A percentile compares a stretch with the other conserved stretches of the same genome.
phyloP scores from a whole-genome alignment of 2,797 vertebrate species.

The Rhinoraja longicauda region DNA sequence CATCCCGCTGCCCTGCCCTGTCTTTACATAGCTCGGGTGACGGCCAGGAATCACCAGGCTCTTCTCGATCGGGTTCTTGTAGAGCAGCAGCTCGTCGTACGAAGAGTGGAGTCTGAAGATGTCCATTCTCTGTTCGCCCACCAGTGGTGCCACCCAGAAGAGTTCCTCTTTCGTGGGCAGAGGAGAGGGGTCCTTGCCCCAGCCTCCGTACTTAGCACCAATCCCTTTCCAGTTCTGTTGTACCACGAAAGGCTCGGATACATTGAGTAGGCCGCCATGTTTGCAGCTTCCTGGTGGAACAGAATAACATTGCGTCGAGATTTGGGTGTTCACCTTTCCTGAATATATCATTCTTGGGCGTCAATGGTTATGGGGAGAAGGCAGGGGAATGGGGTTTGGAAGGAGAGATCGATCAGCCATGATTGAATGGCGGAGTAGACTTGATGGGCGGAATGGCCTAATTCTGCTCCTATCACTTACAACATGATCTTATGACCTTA shows the following conservation, averaged over 20 bases:
- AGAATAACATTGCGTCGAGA: not conserved
- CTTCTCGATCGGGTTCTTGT: constrained; percentile 40
- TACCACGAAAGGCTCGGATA: not conserved
- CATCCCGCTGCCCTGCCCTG: constrained; percentile 48
- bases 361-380: not conserved
- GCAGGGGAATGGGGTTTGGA: too few relatives aligned
- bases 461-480: too few relatives aligned
- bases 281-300: constrained; percentile 34
- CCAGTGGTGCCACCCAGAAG: constrained; percentile 41
- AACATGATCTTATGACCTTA: too few relatives aligned
- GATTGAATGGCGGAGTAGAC: too few relatives aligned
- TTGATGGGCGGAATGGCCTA: too few relatives aligned
- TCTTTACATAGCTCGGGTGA: constrained; percentile 40
- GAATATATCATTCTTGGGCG: not conserved
- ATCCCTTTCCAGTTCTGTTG: constrained; percentile 33
- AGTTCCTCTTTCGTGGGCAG: not conserved
- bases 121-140: constrained; percentile 15
- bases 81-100: constrained; percentile 45
- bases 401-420: too few relatives aligned
- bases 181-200: constrained; percentile 38
- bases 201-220: not conserved
- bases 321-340: not conserved
- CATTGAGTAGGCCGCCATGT: not conserved
- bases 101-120: constrained; percentile 40
- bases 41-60: not conserved